Evolutionary conservation across 1,140 invertebrate genomes (phyloP).

Genomic region (Brachionus rotundiformis): DNA sequence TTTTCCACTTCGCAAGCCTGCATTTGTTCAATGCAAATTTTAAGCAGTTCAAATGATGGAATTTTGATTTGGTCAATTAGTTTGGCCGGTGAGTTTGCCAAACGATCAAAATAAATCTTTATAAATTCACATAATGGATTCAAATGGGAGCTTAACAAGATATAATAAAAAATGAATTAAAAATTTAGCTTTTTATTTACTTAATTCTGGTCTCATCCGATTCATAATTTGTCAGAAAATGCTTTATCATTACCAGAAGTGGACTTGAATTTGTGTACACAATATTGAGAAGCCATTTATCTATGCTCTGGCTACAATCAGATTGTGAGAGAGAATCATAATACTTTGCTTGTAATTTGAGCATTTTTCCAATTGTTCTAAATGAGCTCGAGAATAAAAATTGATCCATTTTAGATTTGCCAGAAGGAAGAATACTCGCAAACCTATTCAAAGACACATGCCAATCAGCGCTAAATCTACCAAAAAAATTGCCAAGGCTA

Average conservation of each 20-base stretch:
- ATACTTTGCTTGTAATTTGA: not conserved
- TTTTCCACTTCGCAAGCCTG: slow-evolving; percentile 50
- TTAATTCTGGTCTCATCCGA: slow-evolving; percentile 40
- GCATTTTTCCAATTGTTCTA: not conserved
- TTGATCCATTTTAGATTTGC: slow-evolving; percentile 41
- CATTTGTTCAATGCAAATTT: slow-evolving; percentile 42
- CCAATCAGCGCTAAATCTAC: slow-evolving; percentile 19
- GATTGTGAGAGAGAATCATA: not conserved
- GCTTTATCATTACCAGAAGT: slow-evolving; percentile 13
- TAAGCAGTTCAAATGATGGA: slow-evolving; percentile 38
- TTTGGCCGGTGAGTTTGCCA: not conserved
- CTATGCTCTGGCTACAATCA: not conserved
- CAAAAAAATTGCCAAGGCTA: slow-evolving; percentile 28
- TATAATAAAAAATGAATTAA: not conserved
- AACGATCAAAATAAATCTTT: not conserved
- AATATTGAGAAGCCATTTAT: slow-evolving; percentile 37
- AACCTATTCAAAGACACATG: slow-evolving; percentile 30
- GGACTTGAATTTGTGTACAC: slow-evolving; percentile 2
- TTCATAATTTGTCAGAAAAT: slow-evolving; percentile 46
- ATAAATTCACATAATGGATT: slow-evolving; percentile 12
- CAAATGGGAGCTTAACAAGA: not conserved
- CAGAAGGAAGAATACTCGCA: slow-evolving; percentile 2
- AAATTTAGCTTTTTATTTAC: not conserved
- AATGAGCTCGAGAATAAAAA: not conserved
- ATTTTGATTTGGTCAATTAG: not conserved